These are phyloP conservation scores for Drosophila gaucha DNA, from an alignment of 2,888 invertebrate genomes.

Conservation along the genomic window DNA sequence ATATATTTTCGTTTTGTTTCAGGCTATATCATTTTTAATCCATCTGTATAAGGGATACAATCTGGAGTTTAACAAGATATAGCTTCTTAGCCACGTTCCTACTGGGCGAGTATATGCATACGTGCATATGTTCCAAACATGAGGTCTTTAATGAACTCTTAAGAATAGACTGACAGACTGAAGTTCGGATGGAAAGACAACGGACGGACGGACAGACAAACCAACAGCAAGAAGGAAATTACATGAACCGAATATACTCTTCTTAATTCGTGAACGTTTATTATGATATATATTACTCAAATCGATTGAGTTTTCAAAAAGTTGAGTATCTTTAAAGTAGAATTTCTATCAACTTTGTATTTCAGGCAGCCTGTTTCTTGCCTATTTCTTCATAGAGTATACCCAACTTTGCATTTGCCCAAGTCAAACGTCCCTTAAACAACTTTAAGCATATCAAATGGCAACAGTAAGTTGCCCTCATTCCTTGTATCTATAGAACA, in stretches of 20 bases:
- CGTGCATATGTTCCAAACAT: too few relatives aligned
- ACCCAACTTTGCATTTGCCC: background rate
- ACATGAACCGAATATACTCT: background rate
- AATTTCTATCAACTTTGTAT: background rate
- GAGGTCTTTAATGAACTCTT: too few relatives aligned
- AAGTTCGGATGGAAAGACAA: background rate
- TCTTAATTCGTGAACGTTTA: background rate
- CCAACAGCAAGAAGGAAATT: background rate
- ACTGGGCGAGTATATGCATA: too few relatives aligned
- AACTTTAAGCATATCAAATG: constrained; percentile 38
- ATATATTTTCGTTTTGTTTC: too few relatives aligned
- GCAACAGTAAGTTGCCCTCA: constrained; percentile 48
- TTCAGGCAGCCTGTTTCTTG: too few relatives aligned
- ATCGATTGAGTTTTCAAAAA: background rate
- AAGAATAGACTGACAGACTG: background rate
- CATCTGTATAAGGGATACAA: too few relatives aligned
- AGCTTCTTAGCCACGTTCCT: too few relatives aligned
- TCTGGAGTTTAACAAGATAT: too few relatives aligned
- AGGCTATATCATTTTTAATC: too few relatives aligned
- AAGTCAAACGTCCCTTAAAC: constrained; percentile 24
- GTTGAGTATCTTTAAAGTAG: too few relatives aligned
- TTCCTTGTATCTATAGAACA: constrained; percentile 40
- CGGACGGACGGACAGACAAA: background rate
- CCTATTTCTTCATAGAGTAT: too few relatives aligned
- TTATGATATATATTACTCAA: background rate